Evolutionary conservation across 1,140 invertebrate species (phyloP).

Genomic region (Thaumetopoea pityocampa): DNA sequence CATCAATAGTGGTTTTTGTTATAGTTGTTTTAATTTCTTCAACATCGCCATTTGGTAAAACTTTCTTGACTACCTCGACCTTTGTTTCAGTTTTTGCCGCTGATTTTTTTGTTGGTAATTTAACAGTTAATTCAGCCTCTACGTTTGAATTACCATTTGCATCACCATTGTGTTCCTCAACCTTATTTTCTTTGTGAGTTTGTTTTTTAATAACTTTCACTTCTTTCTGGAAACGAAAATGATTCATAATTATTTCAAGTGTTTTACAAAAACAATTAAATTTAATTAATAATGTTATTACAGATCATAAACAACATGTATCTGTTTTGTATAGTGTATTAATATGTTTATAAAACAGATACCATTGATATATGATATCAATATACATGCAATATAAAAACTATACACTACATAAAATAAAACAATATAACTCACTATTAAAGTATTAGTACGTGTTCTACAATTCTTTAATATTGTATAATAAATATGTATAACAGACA

Average conservation of each 20-base stretch:
- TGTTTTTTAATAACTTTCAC: slow-evolving; percentile 51
- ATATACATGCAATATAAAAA: slow-evolving; percentile 16
- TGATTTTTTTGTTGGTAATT: slow-evolving; percentile 57
- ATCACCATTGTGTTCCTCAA: slow-evolving; percentile 30
- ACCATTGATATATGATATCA: no score
- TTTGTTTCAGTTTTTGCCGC: slow-evolving; percentile 61
- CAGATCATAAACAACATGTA: slow-evolving; percentile 1
- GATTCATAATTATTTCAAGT: slow-evolving; percentile 16
- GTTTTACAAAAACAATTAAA: slow-evolving; percentile 5
- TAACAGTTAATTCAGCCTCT: slow-evolving; percentile 53
- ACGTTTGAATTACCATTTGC: slow-evolving; percentile 47
- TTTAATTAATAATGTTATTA: background rate
- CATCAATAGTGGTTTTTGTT: slow-evolving; percentile 61
- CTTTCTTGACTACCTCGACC: slow-evolving; percentile 60
- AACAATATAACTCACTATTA: slow-evolving; percentile 44
- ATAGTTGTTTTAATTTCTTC: slow-evolving; percentile 64
- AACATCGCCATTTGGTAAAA: slow-evolving; percentile 54
- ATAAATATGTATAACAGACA: slow-evolving; percentile 55
- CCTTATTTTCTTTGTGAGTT: slow-evolving; percentile 42
- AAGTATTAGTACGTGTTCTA: slow-evolving; percentile 34
- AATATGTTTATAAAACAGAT: slow-evolving; percentile 17
- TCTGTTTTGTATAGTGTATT: slow-evolving; percentile 6
- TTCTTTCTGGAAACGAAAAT: slow-evolving; percentile 52
- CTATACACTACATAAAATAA: slow-evolving; percentile 24
- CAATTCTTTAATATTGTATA: slow-evolving; percentile 50